Base-by-base conservation (phyloP, 1,140 invertebrate species). In the Drosophila nannoptera region DNA sequence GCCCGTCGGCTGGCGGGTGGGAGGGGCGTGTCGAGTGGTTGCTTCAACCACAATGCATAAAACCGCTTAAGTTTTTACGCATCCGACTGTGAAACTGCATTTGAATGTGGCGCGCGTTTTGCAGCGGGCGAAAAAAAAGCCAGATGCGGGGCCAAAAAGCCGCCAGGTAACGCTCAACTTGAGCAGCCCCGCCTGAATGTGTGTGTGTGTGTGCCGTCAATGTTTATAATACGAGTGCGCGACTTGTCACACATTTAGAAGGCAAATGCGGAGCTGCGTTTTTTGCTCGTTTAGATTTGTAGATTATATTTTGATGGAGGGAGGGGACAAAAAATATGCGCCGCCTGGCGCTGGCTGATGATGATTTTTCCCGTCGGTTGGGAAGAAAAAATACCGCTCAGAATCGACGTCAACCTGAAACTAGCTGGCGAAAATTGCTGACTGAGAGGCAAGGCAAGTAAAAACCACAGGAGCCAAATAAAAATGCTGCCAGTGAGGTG, bases 11-110 rank as follows among this genome's bases (percentile, higher is more conserved):
- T 29, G 14, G 29, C 6, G 59, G 5, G 4, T 12, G 4, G 4
- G 40, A 14, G 11, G 16, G 43, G 9, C 31, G n/a, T 61, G 58
- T 12, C 49, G 53, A 55, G 60, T 55, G 53, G 53, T 58, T 59
- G 68, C 62, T 45, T 54, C 49, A 64, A 71, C 69, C 69, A 58
- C 64, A 72, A 56, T 72, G 66, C 67, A 70, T 55, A 80, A 76
- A 83, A 80, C 81, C 80, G 81, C 80, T 83, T 83, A 80, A 86
- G 81, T 80, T 84, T 84, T 80, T 76, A 83, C 75, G 67, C 80
- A 83, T 61, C 80, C 76, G 84, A 83, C 80, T 84, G 80, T 80
- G 71, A 83, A 83, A 83, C 80, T 84, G 81, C 69, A 84, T 83
- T 86, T 80, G 80, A 84, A 84, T 80, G 65, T 68, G 54, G 63